phyloP scores from a whole-genome alignment of 2,113 vertebrate genomes.

The Myiagra hebetior region DNA sequence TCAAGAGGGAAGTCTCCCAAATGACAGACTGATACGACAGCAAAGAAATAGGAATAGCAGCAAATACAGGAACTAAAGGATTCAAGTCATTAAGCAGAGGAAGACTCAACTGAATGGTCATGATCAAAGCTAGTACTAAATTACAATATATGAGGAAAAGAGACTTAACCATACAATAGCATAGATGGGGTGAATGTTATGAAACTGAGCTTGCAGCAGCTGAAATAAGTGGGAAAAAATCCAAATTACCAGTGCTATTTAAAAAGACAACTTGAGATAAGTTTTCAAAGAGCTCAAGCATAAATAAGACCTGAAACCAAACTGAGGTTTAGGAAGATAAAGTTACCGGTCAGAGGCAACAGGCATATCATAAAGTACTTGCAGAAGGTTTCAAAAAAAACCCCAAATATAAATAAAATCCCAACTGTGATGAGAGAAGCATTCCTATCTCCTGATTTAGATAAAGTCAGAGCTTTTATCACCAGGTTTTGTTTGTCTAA shows the following conservation, averaged over 20 bases:
- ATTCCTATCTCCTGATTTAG: background rate
- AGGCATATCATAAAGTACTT: background rate
- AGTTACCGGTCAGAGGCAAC: background rate
- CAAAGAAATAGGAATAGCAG: background rate
- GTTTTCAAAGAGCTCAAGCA: background rate
- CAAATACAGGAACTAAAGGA: background rate
- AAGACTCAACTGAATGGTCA: background rate
- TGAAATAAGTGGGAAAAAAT: background rate
- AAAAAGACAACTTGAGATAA: background rate
- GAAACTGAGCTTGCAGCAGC: background rate
- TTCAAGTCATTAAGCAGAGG: background rate
- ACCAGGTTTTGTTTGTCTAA: background rate
- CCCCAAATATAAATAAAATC: background rate
- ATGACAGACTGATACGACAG: background rate
- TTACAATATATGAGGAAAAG: background rate
- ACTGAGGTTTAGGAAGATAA: background rate
- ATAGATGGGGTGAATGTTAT: background rate
- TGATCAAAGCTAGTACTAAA: slow-evolving; percentile 19
- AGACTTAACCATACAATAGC: background rate
- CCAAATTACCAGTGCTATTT: background rate
- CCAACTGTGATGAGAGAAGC: background rate
- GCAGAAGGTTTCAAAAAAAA: background rate
- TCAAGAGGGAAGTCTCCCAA: background rate
- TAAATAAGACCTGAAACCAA: background rate
- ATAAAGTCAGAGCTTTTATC: background rate